phyloP scores from a whole-genome alignment of 2,888 invertebrate genomes.

The Cryptocephalus primarius region DNA sequence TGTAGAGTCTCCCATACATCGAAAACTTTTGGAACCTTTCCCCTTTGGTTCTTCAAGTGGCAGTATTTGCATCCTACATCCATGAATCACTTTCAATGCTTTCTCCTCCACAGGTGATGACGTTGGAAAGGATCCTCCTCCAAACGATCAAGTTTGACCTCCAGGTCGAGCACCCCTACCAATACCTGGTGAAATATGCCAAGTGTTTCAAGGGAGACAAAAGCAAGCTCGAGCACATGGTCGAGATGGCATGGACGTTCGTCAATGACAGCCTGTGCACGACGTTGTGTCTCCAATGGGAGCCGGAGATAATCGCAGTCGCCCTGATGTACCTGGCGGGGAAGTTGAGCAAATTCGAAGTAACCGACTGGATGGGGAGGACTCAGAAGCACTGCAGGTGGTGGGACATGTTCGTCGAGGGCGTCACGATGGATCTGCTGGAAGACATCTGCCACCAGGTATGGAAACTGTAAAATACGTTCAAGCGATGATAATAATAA shows the following conservation, averaged over 20 bases:
- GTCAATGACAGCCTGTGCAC: constrained; percentile 97
- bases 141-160: constrained; percentile 98
- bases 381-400: constrained; percentile 68
- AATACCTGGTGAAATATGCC: constrained; percentile 84
- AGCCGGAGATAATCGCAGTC: constrained; percentile 96
- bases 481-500: neutral
- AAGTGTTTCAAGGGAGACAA: constrained; percentile 91
- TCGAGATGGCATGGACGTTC: constrained; percentile 99
- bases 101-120: constrained; percentile 50
- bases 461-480: constrained; percentile 3
- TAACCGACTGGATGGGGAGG: constrained; percentile 83
- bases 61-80: no score
- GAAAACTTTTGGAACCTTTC: no score
- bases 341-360: constrained; percentile 90
- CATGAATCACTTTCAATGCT: no score
- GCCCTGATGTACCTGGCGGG: constrained; percentile 95
- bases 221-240: constrained; percentile 88
- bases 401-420: constrained; percentile 98
- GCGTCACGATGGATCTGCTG: constrained; percentile 84
- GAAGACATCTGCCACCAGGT: constrained; percentile 97
- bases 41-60: no score
- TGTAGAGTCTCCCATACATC: no score
- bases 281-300: constrained; percentile 94
- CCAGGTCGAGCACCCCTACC: constrained; percentile 95
- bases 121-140: constrained; percentile 85